Evolutionary conservation across 2,797 vertebrate genomes (phyloP), one percentile per base, ranked within the genome.

Genomic region (Mormyrops boulengeri): DNA sequence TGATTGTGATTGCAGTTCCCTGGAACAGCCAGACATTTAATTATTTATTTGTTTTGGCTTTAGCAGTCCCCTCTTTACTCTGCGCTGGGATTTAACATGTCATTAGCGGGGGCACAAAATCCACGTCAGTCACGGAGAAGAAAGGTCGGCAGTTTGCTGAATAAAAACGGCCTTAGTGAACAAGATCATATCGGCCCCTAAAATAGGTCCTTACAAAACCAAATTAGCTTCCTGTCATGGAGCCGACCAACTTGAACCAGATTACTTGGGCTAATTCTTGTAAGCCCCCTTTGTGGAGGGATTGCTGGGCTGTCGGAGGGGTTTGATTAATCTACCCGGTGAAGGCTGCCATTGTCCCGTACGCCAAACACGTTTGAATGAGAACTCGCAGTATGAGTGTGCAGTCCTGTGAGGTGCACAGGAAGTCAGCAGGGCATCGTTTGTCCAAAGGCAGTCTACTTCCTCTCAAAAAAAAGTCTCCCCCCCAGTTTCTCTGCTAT

Each of bases 251-350:
- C 44, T 69, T 47, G 62, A 50, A 87, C 89, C 89, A 41, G 62
- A 87, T 89, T 62, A 89, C 57, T 62, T 86, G 17, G 34, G 55
- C 62, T 87, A 41, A 89, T 89, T 89, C 69, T 19, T 44, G 73
- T 87, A 73, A 55, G 47, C 85, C n/a, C n/a, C 82, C 85, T 89
- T 89, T 89, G 50, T 89, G 85, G 41, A 87, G 85, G 22, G 49
- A 66, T 73, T 19, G 34, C 49, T 0, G 26, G 60, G 19, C 60
- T 55, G 30, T 77, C 84, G 26, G 14, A 41, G 26, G 26, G 30
- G 19, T 77, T 14, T 34, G 89, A 89, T 87, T 77, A 87, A 66
- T 77, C 62, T 73, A 30, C 84, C 0, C 85, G 22, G 53, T 69
- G 19, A n/a, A 69, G 60, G 60, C 12, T 49, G 60, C 8, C 85